Conservation (phyloP, 2,113 vertebrate genomes). For the Corydoras sp. region DNA sequence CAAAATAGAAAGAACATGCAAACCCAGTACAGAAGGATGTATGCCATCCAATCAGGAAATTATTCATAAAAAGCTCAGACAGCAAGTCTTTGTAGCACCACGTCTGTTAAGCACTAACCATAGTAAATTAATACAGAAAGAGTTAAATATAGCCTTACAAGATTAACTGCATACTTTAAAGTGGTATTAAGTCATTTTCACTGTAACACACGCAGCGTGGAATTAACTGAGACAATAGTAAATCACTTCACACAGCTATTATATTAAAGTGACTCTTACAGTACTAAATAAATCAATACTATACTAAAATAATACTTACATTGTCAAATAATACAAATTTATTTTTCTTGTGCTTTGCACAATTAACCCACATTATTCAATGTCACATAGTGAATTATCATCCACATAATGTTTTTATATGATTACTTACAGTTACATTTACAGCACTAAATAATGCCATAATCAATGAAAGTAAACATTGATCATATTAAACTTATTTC, state of each 20-base stretch:
- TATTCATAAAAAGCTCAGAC: no score
- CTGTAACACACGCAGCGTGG: background rate
- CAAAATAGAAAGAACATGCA: no score
- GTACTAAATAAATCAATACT: background rate
- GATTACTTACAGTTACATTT: background rate
- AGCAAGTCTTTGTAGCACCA: no score
- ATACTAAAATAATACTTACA: background rate
- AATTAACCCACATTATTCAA: no score
- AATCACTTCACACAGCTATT: background rate
- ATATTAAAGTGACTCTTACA: background rate
- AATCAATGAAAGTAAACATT: no score
- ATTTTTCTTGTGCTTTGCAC: no score
- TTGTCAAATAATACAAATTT: background rate
- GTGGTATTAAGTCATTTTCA: background rate
- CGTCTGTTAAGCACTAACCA: no score
- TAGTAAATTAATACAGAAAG: background rate
- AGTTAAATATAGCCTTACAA: background rate
- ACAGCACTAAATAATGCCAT: no score
- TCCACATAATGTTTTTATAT: background rate
- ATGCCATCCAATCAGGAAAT: no score
- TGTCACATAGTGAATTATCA: no score
- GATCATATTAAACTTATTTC: no score
- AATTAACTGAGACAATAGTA: background rate
- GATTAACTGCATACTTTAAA: background rate
- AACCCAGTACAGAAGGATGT: background rate